Evolutionary conservation across 2,888 invertebrate genomes (phyloP).

Genomic region (Meloe dianella): DNA sequence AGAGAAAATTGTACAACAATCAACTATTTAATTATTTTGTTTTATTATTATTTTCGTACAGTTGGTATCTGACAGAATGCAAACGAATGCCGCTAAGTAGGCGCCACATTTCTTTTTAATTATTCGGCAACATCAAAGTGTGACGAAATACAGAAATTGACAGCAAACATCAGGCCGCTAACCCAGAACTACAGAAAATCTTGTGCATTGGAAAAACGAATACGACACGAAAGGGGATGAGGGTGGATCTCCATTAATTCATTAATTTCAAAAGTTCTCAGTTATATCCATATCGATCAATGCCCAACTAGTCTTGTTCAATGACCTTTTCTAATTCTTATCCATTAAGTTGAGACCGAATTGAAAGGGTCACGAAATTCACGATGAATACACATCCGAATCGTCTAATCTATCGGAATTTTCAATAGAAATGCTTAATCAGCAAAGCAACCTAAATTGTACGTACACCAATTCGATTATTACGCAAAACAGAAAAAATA

Average conservation of each 20-base stretch:
- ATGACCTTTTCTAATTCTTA: conserved; percentile 1
- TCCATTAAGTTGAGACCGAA: not conserved
- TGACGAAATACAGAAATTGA: not conserved
- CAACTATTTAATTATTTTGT: not conserved
- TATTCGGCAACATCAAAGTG: conserved; percentile 10
- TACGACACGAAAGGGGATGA: not conserved
- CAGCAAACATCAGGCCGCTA: conserved; percentile 1
- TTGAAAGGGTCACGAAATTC: conserved; percentile 3
- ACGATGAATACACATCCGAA: not conserved
- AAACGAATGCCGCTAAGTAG: not conserved
- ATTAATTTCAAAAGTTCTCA: not conserved
- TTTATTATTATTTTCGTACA: not conserved
- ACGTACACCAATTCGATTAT: not conserved
- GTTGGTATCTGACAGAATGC: not conserved
- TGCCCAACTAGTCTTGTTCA: not conserved
- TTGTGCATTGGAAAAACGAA: not conserved
- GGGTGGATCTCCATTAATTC: not conserved
- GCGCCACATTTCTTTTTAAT: conserved; percentile 7
- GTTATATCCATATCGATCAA: not conserved
- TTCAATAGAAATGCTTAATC: conserved; percentile 1
- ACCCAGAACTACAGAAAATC: too few species aligned
- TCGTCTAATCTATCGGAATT: not conserved
- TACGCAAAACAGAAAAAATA: not conserved
- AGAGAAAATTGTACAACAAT: not conserved
- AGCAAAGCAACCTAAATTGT: not conserved